These are phyloP conservation scores for Polyploca ridens DNA, from an alignment of 2,888 invertebrate genomes.

Conservation along the genomic window DNA sequence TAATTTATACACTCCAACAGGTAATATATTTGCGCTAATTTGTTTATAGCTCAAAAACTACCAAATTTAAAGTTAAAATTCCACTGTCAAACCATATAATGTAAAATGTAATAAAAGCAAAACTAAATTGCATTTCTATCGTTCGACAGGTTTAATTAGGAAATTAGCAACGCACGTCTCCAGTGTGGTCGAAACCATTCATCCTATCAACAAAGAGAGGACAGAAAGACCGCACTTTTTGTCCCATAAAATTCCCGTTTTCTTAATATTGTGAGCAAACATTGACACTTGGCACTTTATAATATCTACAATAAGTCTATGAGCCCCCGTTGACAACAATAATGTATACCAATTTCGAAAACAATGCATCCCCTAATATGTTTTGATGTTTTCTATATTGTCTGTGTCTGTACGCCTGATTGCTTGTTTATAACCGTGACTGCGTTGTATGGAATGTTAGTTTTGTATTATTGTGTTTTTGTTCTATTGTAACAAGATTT, in stretches of 20 bases:
- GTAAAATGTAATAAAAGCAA: constrained; percentile 15
- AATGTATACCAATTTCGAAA: constrained; percentile 74
- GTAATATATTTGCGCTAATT: too few relatives aligned
- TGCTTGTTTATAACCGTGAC: constrained; percentile 71
- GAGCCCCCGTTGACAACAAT: constrained; percentile 69
- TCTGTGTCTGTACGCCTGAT: constrained; percentile 63
- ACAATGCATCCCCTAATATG: constrained; percentile 78
- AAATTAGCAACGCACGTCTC: constrained; percentile 77
- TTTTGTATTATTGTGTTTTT: constrained; percentile 56
- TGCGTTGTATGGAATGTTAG: constrained; percentile 38
- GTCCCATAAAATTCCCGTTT: constrained; percentile 41
- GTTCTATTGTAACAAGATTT: constrained; percentile 45
- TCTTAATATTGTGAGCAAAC: constrained; percentile 58
- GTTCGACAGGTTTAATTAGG: constrained; percentile 52
- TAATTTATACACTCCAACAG: too few relatives aligned
- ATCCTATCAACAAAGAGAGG: constrained; percentile 55
- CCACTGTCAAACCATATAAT: not conserved
- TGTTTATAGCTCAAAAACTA: not conserved
- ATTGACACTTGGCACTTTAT: constrained; percentile 57
- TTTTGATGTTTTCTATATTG: constrained; percentile 78
- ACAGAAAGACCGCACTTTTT: constrained; percentile 42
- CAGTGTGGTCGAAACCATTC: constrained; percentile 77
- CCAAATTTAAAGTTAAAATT: not conserved
- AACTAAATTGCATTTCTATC: constrained; percentile 22
- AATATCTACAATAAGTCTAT: constrained; percentile 52